Base-by-base conservation (phyloP, 2,888 invertebrate species). In the Miltochrista miniata region DNA sequence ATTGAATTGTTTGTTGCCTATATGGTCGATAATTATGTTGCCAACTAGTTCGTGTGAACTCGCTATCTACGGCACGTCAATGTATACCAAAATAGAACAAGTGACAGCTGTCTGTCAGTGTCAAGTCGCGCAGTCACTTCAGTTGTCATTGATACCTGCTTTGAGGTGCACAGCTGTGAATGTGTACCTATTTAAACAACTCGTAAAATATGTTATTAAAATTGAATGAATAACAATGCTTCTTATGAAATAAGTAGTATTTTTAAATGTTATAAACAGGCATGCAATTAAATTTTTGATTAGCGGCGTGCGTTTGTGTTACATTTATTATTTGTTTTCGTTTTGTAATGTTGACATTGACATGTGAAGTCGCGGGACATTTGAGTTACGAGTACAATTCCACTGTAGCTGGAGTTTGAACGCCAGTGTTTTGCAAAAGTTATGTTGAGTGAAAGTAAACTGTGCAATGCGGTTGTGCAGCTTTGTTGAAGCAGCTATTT, bases 341-440 rank as follows among this genome's bases (percentile, higher is more conserved):
- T 53, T 34, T 53, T 69, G 68, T 57, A 56, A 59, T 65, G 64
- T 59, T 81, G 84, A 85, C 80, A 80, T 80, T 88, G 83, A 87
- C 85, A 81, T 79, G 74, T 70, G 64, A 71, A 68, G 63, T 73
- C 79, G 88, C 88, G 89, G 83, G 85, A 85, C 81, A 70, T 85
- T 87, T 55, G 56, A 84, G 57, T 70, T 56, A 53, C 40, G 53
- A 53, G 45, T 12, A 39, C 50, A 36, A 37, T 52, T 48, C 40
- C 34, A 31, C 42, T 14, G 45, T 11, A 13, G 53, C 46, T 39
- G 45, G 52, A 31, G 54, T 59, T 44, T 48, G 47, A 45, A 44
- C 54, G 61, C 50, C 57, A 59, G 69, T 71, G 64, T 65, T 69
- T 69, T 65, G 59, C 49, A 60, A 53, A 54, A 63, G 57, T 60